Evolutionary conservation across 1,140 invertebrate genomes (phyloP).

Genomic region (Charaxes varanes): DNA sequence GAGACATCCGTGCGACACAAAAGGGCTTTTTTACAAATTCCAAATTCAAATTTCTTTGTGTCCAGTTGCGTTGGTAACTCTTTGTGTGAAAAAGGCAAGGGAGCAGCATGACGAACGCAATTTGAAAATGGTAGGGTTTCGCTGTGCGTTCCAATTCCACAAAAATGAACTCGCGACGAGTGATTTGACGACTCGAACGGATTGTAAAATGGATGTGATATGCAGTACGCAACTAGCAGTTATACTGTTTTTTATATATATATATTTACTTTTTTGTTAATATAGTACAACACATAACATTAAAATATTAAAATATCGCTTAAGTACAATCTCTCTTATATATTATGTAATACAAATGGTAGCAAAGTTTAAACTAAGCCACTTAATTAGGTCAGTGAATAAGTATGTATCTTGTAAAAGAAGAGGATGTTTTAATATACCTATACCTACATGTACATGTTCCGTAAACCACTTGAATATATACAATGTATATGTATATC

Average conservation of each 20-base stretch:
- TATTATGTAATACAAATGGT: no score
- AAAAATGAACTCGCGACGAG: conserved; percentile 63
- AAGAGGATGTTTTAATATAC: no score
- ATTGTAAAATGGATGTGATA: conserved; percentile 51
- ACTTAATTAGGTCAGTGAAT: no score
- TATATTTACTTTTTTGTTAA: neutral
- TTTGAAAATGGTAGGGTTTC: conserved; percentile 67
- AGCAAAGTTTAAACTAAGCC: no score
- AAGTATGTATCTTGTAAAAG: no score
- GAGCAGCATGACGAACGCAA: conserved; percentile 66
- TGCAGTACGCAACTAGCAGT: conserved; percentile 45
- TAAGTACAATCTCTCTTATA: no score
- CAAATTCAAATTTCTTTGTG: conserved; percentile 44
- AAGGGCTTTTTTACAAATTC: conserved; percentile 20
- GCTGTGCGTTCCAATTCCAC: conserved; percentile 61
- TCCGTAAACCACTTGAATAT: no score
- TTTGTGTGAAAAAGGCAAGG: conserved; percentile 39
- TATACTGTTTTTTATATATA: conserved; percentile 13
- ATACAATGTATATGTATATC: no score
- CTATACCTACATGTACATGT: no score
- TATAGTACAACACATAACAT: neutral
- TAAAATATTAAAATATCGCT: neutral
- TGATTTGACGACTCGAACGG: conserved; percentile 65
- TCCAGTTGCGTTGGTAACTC: conserved; percentile 39
- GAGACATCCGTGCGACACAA: conserved; percentile 4